Evolutionary conservation across 2,888 invertebrate genomes (phyloP).

Genomic region (Stenichneumon culpator): DNA sequence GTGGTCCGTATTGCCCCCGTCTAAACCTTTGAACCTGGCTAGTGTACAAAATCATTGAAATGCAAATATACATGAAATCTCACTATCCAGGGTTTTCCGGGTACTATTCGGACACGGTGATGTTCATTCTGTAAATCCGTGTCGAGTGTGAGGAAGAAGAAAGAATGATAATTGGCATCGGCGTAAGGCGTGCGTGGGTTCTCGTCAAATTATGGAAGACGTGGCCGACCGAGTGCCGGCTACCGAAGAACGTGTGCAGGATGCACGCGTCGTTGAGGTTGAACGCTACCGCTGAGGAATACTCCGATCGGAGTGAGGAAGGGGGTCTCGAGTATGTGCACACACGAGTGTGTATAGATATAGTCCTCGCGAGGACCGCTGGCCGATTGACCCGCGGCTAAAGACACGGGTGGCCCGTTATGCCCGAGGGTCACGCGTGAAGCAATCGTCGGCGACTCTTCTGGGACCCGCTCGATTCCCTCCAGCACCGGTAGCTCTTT

Average conservation of each 20-base stretch:
- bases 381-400: slow-evolving; percentile 81
- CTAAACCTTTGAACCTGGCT: no score
- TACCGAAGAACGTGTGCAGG: slow-evolving; percentile 63
- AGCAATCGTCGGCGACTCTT: slow-evolving; percentile 75
- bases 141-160: neutral
- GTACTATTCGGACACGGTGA: neutral
- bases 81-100: no score
- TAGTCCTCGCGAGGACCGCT: slow-evolving; percentile 65
- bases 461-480: slow-evolving; percentile 54
- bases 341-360: slow-evolving; percentile 19
- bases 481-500: slow-evolving; percentile 47
- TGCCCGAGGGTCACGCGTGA: slow-evolving; percentile 82
- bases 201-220: slow-evolving; percentile 76
- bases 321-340: slow-evolving; percentile 25
- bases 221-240: slow-evolving; percentile 45
- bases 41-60: neutral
- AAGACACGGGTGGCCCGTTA: slow-evolving; percentile 81
- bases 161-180: neutral
- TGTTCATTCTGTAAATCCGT: neutral
- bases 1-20: no score
- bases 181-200: slow-evolving; percentile 32
- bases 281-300: slow-evolving; percentile 13
- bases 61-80: neutral
- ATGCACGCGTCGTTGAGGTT: slow-evolving; percentile 41
- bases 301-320: slow-evolving; percentile 19